Conservation (phyloP, 2,888 invertebrate genomes). For the Diploptera punctata region DNA sequence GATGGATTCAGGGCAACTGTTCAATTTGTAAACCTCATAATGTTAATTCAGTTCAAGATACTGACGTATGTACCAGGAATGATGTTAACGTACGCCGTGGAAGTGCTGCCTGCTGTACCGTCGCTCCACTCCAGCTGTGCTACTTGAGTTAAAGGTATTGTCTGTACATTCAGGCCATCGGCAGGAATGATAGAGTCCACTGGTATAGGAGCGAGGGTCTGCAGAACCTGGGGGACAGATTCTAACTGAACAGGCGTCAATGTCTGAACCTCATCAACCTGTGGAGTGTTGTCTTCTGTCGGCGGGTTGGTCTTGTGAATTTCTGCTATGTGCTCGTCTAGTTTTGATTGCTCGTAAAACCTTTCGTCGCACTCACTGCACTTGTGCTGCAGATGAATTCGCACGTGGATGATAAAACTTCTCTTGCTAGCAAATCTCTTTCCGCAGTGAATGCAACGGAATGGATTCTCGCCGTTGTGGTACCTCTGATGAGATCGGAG, state of each 20-base stretch:
- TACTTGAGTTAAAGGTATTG: slow-evolving; percentile 29
- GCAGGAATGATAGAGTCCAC: background rate
- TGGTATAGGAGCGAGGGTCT: background rate
- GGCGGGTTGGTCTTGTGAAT: background rate
- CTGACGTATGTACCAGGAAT: slow-evolving; percentile 35
- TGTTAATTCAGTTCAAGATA: slow-evolving; percentile 21
- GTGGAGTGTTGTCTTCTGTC: background rate
- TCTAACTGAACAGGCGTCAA: background rate
- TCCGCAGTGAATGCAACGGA: slow-evolving; percentile 33
- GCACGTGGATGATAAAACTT: slow-evolving; percentile 38
- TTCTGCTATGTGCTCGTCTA: slow-evolving; percentile 22
- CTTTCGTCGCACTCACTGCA: slow-evolving; percentile 17
- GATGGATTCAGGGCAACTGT: too few species aligned
- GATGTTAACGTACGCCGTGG: slow-evolving; percentile 37
- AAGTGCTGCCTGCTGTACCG: slow-evolving; percentile 18
- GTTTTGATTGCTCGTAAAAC: slow-evolving; percentile 11
- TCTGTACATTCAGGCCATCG: slow-evolving; percentile 29
- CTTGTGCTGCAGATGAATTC: slow-evolving; percentile 18
- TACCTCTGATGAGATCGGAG: slow-evolving; percentile 34
- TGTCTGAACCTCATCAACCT: background rate
- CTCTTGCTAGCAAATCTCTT: slow-evolving; percentile 38
- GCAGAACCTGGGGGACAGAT: background rate
- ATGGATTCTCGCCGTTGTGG: slow-evolving; percentile 40
- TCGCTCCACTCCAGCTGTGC: slow-evolving; percentile 39
- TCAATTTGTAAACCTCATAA: too few species aligned